These are phyloP conservation scores for Oreochromis tanganicae DNA, from an alignment of 2,113 vertebrate genomes.

Conservation along the genomic window DNA sequence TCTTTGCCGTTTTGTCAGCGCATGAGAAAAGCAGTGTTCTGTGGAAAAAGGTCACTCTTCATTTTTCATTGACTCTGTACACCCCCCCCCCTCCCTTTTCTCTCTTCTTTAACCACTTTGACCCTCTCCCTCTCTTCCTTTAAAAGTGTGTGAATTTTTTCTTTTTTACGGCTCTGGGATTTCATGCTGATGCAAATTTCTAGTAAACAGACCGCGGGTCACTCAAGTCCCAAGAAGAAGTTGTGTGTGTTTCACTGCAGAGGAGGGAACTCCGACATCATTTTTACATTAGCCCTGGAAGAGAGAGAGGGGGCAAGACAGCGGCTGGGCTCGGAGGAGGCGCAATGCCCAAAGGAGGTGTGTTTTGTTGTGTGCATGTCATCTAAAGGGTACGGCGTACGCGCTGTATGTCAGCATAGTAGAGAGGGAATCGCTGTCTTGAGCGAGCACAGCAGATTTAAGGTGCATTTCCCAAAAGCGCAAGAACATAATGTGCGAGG, in stretches of 20 bases:
- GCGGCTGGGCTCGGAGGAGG: conserved; percentile 10
- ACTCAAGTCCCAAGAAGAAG: conserved; percentile 7
- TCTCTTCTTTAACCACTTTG: not conserved
- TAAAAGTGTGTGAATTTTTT: conserved; percentile 16
- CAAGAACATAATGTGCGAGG: not conserved
- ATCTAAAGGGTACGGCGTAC: not conserved
- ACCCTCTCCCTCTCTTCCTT: not conserved
- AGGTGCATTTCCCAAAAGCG: not conserved
- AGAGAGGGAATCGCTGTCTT: not conserved
- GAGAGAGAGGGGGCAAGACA: not conserved
- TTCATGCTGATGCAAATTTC: conserved; percentile 33
- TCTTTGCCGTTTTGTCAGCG: not conserved
- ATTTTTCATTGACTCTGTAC: conserved; percentile 22
- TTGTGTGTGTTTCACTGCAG: not conserved
- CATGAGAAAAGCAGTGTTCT: conserved; percentile 42
- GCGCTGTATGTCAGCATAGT: not conserved
- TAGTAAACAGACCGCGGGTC: conserved; percentile 44
- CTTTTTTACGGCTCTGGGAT: conserved; percentile 11
- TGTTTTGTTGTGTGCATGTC: not conserved
- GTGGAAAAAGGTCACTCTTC: conserved; percentile 34
- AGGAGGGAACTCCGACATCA: conserved; percentile 15
- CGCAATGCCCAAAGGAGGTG: conserved; percentile 5
- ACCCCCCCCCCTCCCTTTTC: not conserved
- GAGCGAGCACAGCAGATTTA: not conserved
- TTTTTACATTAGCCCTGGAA: conserved; percentile 19